Conservation (phyloP, 2,113 vertebrate genomes). For the Embiotoca jacksoni region DNA sequence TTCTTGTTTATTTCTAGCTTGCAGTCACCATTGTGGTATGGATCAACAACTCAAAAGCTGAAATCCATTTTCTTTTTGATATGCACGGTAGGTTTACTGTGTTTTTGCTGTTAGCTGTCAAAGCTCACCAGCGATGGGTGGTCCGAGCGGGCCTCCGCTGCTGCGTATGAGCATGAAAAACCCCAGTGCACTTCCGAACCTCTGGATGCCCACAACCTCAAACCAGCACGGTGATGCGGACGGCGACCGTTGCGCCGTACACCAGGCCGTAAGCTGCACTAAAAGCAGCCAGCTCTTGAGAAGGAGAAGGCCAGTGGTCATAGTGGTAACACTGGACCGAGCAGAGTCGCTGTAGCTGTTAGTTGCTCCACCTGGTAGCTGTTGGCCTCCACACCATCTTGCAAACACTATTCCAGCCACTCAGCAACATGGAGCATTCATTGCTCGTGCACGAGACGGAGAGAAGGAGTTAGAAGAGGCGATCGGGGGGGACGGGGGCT, state of each 20-base stretch:
- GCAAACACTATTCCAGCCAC: no score
- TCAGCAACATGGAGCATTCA: no score
- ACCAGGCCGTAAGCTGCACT: constrained; percentile 81
- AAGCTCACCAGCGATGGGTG: constrained; percentile 84
- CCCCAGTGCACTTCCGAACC: constrained; percentile 82
- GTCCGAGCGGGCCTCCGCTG: constrained; percentile 84
- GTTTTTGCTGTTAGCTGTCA: constrained; percentile 25
- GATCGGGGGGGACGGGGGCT: no score
- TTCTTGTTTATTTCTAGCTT: constrained; percentile 21
- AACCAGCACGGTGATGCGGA: constrained; percentile 84
- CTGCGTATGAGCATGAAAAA: constrained; percentile 87
- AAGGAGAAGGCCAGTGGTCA: constrained; percentile 70
- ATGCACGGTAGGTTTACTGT: neutral
- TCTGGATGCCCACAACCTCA: constrained; percentile 79
- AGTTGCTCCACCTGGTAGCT: constrained; percentile 75
- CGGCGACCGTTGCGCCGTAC: constrained; percentile 76
- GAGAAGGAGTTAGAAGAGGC: no score
- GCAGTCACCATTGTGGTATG: neutral
- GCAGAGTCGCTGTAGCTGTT: constrained; percentile 70
- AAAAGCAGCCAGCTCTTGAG: constrained; percentile 71
- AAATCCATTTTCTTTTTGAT: constrained; percentile 15
- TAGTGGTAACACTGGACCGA: constrained; percentile 76
- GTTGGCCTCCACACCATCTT: no score
- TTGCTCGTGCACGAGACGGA: no score
- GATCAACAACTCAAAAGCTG: constrained; percentile 28